Evolutionary conservation across 2,113 vertebrate genomes (phyloP).

Genomic region (Tupaia chinensis): DNA sequence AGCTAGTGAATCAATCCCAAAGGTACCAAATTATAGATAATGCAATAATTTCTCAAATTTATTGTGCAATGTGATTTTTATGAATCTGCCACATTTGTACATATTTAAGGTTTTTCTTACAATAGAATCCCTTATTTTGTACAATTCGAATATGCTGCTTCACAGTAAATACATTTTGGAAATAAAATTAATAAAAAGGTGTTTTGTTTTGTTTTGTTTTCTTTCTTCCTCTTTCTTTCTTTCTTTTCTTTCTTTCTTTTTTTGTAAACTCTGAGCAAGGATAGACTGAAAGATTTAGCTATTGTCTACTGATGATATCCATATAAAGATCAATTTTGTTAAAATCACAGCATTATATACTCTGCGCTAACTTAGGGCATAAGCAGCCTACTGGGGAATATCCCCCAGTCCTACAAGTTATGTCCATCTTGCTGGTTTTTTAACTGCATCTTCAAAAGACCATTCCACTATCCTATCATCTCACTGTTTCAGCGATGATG

Average conservation of each 20-base stretch:
- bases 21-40: not conserved
- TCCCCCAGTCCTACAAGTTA: too few species aligned
- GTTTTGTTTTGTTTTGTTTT: not conserved
- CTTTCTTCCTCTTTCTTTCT: too few species aligned
- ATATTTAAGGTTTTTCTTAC: slow-evolving; percentile 58
- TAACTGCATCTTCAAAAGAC: not conserved
- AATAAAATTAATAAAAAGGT: slow-evolving; percentile 44
- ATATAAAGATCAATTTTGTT: not conserved
- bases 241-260: not conserved
- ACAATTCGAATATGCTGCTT: not conserved
- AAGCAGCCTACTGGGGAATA: not conserved
- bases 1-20: not conserved
- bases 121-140: not conserved
- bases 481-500: not conserved
- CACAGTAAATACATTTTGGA: not conserved
- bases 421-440: too few species aligned
- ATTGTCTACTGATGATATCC: not conserved
- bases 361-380: not conserved
- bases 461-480: not conserved
- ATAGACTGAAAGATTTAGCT: not conserved
- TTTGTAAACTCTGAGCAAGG: not conserved
- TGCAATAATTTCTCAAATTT: slow-evolving; percentile 52
- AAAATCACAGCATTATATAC: not conserved
- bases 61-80: slow-evolving; percentile 26
- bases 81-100: slow-evolving; percentile 36